phyloP scores from a whole-genome alignment of 2,888 invertebrate species.

The Bugulina stolonifera region DNA sequence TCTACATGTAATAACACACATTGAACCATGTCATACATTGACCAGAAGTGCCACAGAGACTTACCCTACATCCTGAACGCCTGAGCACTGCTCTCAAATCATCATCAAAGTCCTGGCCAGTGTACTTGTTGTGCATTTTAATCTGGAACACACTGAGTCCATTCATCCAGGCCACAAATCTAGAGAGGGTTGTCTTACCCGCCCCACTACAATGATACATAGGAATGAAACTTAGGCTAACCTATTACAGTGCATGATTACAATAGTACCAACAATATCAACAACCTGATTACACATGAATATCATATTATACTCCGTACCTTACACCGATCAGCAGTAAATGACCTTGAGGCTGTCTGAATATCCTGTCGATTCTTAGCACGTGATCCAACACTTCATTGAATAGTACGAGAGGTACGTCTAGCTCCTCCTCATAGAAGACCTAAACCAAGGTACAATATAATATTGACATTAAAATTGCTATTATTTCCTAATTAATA shows the following conservation, averaged over 20 bases:
- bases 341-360: slow-evolving; percentile 98
- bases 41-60: too few species aligned
- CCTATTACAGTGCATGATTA: too few species aligned
- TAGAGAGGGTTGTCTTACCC: slow-evolving; percentile 95
- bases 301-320: neutral
- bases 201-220: slow-evolving; percentile 64
- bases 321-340: slow-evolving; percentile 90
- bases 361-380: slow-evolving; percentile 94
- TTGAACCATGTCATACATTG: too few species aligned
- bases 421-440: slow-evolving; percentile 98
- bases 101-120: slow-evolving; percentile 97
- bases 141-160: slow-evolving; percentile 98
- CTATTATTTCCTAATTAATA: too few species aligned
- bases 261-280: too few species aligned
- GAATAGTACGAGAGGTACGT: slow-evolving; percentile 94
- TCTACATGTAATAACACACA: too few species aligned
- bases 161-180: slow-evolving; percentile 99
- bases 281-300: neutral
- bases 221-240: too few species aligned
- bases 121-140: slow-evolving; percentile 98
- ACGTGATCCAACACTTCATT: slow-evolving; percentile 99
- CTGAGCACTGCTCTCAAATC: slow-evolving; percentile 69
- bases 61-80: slow-evolving; percentile 57
- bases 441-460: slow-evolving; percentile 61
- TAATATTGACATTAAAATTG: too few species aligned